Evolutionary conservation across 2,888 invertebrate genomes (phyloP).

Genomic region (Vanessa cardui): DNA sequence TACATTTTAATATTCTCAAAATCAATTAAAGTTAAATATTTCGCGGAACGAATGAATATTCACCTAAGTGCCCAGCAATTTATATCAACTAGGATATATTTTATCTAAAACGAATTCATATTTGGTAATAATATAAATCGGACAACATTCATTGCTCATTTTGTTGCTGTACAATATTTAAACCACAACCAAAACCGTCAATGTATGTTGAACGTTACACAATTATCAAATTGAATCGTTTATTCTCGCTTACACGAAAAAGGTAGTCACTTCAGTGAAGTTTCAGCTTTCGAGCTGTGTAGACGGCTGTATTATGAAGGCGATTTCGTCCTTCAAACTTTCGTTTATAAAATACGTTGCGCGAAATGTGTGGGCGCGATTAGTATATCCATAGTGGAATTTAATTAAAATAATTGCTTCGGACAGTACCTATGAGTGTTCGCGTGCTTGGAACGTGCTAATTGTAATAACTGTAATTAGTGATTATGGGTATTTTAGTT

Average conservation of each 20-base stretch:
- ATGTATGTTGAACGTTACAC: conserved; percentile 26
- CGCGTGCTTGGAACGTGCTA: conserved; percentile 46
- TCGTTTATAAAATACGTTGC: conserved; percentile 49
- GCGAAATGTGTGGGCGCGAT: conserved; percentile 14
- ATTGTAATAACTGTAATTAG: conserved; percentile 42
- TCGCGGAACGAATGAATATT: background rate
- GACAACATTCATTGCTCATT: conserved; percentile 12
- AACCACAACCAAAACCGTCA: conserved; percentile 7
- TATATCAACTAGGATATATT: conserved; percentile 17
- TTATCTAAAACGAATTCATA: conserved; percentile 1
- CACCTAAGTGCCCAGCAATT: conserved; percentile 18
- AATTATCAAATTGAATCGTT: conserved; percentile 2
- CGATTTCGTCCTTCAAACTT: conserved; percentile 65
- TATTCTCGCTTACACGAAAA: conserved; percentile 18
- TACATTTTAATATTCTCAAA: background rate
- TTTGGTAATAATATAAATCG: background rate
- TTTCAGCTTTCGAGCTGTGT: conserved; percentile 64
- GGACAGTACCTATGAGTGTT: conserved; percentile 47
- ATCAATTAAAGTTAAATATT: background rate
- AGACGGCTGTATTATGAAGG: conserved; percentile 50
- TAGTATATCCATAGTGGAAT: conserved; percentile 27
- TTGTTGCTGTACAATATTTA: background rate
- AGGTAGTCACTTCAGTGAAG: conserved; percentile 57
- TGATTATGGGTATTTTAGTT: conserved; percentile 33
- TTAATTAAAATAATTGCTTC: conserved; percentile 37